A percentile compares a stretch with the other conserved stretches of the same genome.
phyloP scores from a whole-genome alignment of 2,888 invertebrate species.

The Proisotoma minuta region DNA sequence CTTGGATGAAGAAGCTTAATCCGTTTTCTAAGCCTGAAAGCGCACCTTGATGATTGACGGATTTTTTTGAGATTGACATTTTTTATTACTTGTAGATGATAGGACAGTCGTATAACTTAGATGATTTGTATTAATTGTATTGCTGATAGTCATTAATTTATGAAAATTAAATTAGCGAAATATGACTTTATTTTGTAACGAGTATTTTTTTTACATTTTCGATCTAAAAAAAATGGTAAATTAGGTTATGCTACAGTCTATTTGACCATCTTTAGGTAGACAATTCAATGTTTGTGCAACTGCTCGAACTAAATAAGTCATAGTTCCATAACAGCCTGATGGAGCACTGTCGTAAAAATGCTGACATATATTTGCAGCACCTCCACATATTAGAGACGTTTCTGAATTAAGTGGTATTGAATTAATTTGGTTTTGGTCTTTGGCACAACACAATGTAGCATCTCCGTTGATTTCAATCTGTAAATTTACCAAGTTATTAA shows the following conservation, averaged over 20 bases:
- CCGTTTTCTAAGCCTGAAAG: slow-evolving; percentile 5
- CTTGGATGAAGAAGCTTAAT: slow-evolving; percentile 4
- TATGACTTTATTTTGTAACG: too few species aligned
- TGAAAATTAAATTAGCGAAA: too few species aligned
- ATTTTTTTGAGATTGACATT: too few species aligned
- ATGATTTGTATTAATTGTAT: too few species aligned
- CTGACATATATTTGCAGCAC: slow-evolving; percentile 91
- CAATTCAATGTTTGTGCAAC: slow-evolving; percentile 65
- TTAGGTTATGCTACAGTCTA: slow-evolving; percentile 68
- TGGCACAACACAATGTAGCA: slow-evolving; percentile 88
- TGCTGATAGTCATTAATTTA: too few species aligned
- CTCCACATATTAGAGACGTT: slow-evolving; percentile 62
- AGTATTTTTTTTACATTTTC: too few species aligned
- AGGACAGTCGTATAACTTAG: too few species aligned
- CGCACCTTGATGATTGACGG: background rate
- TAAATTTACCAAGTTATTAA: too few species aligned
- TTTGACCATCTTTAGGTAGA: slow-evolving; percentile 69
- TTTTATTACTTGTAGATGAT: too few species aligned
- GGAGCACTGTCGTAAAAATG: slow-evolving; percentile 98
- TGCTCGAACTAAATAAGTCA: slow-evolving; percentile 89
- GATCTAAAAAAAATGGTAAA: background rate
- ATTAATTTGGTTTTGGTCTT: slow-evolving; percentile 60
- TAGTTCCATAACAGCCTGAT: slow-evolving; percentile 93
- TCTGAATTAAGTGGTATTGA: slow-evolving; percentile 55
- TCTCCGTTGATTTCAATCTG: slow-evolving; percentile 82